Evolutionary conservation across 1,140 invertebrate genomes (phyloP).

Genomic region (Belonocnema kinseyi): DNA sequence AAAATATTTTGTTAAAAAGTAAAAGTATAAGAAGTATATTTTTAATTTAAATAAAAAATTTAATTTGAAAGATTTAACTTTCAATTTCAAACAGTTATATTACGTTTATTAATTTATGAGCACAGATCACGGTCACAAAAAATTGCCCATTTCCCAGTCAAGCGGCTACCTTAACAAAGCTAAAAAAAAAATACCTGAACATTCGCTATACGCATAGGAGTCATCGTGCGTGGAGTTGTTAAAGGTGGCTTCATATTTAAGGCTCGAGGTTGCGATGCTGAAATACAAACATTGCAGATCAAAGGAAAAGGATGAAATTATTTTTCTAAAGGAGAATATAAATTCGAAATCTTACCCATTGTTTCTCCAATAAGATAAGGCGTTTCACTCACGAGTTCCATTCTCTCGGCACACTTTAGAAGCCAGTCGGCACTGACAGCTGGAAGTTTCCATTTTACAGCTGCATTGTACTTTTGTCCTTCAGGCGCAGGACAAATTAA

Average conservation of each 20-base stretch:
- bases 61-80: too few species aligned
- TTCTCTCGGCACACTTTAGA: slow-evolving; percentile 79
- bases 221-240: not conserved
- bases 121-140: too few species aligned
- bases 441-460: slow-evolving; percentile 88
- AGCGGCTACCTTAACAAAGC: too few species aligned
- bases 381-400: slow-evolving; percentile 76
- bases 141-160: too few species aligned
- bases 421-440: slow-evolving; percentile 88
- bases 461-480: slow-evolving; percentile 89
- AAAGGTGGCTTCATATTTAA: not conserved
- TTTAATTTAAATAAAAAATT: too few species aligned
- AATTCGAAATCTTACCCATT: slow-evolving; percentile 55
- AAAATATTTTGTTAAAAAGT: too few species aligned
- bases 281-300: not conserved
- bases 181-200: slow-evolving; percentile 29
- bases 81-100: too few species aligned
- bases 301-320: too few species aligned
- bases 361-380: slow-evolving; percentile 80
- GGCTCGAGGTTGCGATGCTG: not conserved
- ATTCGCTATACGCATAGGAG: not conserved
- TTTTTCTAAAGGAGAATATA: not conserved
- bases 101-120: too few species aligned
- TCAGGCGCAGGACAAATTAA: slow-evolving; percentile 83
- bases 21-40: too few species aligned